Conservation (phyloP, 1,140 invertebrate genomes). For the Penaeus japonicus region DNA sequence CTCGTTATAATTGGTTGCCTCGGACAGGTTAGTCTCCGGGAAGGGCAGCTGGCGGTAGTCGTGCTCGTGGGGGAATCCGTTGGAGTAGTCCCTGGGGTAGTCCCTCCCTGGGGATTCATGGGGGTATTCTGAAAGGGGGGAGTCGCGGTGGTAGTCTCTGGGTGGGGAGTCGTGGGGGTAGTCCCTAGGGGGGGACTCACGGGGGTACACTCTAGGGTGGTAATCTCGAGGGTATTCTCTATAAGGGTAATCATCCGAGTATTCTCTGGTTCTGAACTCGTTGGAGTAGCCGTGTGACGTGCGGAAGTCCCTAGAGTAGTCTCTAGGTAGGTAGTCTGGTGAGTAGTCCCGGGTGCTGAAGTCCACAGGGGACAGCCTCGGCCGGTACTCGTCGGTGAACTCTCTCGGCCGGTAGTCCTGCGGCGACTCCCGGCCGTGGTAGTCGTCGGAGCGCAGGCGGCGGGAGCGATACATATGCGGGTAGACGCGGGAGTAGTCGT, state of each 20-base stretch:
- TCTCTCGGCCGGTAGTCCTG: too few species aligned
- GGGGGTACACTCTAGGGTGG: neutral
- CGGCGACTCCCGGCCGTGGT: too few species aligned
- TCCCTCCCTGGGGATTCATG: constrained; percentile 22
- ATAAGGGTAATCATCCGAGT: constrained; percentile 2
- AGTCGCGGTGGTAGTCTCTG: constrained; percentile 13
- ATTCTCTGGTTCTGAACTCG: neutral
- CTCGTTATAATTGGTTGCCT: constrained; percentile 38
- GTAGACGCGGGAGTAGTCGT: too few species aligned
- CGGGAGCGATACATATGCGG: too few species aligned
- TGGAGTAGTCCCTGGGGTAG: constrained; percentile 19
- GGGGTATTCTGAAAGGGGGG: neutral
- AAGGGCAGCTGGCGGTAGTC: constrained; percentile 44
- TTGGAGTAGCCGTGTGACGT: neutral
- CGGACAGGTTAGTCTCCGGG: constrained; percentile 39
- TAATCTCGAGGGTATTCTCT: constrained; percentile 22
- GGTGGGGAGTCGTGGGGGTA: neutral
- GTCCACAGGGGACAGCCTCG: too few species aligned
- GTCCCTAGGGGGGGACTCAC: constrained; percentile 1
- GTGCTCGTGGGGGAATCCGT: constrained; percentile 35
- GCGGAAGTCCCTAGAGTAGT: too few species aligned
- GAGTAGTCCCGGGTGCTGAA: too few species aligned
- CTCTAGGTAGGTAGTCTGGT: too few species aligned
- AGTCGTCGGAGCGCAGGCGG: too few species aligned
- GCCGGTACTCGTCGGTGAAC: too few species aligned